Conservation (phyloP, 2,797 vertebrate species). For the Cossypha dichroa region DNA sequence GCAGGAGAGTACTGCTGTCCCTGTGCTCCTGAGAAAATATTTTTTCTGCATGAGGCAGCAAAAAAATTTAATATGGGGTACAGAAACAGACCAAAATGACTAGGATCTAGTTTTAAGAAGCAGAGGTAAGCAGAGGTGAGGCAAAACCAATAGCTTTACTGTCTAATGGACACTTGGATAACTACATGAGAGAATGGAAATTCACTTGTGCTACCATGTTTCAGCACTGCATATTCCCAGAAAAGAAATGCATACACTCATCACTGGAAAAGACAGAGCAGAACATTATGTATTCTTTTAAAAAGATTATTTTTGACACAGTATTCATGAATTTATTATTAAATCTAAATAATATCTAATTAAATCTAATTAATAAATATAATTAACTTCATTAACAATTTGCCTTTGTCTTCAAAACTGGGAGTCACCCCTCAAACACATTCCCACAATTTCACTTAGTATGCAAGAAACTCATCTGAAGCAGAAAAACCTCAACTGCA, state of each 20-base stretch:
- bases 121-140: not conserved
- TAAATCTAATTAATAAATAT: no score
- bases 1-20: not conserved
- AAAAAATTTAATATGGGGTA: not conserved
- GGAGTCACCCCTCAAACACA: not conserved
- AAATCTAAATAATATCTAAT: no score
- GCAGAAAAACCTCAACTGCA: not conserved
- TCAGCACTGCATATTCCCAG: not conserved
- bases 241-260: not conserved
- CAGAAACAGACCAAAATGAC: not conserved
- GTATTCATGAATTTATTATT: no score
- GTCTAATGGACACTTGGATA: not conserved
- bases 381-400: no score
- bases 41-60: not conserved
- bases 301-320: not conserved
- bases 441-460: not conserved
- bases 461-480: not conserved
- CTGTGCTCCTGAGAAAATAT: not conserved
- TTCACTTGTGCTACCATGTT: not conserved
- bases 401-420: not conserved
- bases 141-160: not conserved
- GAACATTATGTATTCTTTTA: not conserved
- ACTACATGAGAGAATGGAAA: not conserved
- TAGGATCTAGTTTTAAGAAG: not conserved
- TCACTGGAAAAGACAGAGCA: not conserved